Evolutionary conservation across 1,140 invertebrate species (phyloP), one percentile per base, ranked within the genome.

Genomic region (Procambarus clarkii): DNA sequence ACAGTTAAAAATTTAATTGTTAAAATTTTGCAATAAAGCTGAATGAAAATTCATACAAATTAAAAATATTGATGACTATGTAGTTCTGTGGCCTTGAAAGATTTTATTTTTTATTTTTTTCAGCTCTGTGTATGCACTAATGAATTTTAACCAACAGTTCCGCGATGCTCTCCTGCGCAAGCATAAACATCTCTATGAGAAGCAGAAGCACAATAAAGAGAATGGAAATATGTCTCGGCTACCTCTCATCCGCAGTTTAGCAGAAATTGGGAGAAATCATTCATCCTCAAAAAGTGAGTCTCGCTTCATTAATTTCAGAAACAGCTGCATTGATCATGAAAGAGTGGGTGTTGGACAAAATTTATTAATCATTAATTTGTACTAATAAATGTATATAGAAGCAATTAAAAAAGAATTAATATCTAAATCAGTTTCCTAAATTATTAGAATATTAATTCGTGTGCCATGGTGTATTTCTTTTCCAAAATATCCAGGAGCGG

Each of bases 181-280:
- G 79, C 99, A 99, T 95, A 96, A 98, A 71, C 99, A 99, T 96
- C 98, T 99, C 93, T 98, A 99, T 94, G 98, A 99, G 94, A 93
- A 93, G 45, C 91, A 92, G 85, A 94, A 95, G 90, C 96, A 95
- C 79, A 94, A 96, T 93, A 97, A 97, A 94, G 96, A 97, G 80
- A 96, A 96, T 93, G 94, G 94, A 64, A 96, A 96, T 93, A 97
- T 97, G 95, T 97, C 98, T 50, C 96, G 97, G 91, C 95, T 99
- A 86, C 98, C 98, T 9, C 97, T 99, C 83, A 99, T 99, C 93
- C 96, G 98, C 92, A 99, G 98, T 11, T 95, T 99, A 92, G 98
- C 98, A 34, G 99, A 99, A 94, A 99, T 99, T 94, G 98, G 98
- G 93, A 96, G 97, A 93, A 99, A 98, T 95, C 97, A 98, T 95